Conservation (phyloP, 2,113 vertebrate species). For the Panthera tigris region DNA sequence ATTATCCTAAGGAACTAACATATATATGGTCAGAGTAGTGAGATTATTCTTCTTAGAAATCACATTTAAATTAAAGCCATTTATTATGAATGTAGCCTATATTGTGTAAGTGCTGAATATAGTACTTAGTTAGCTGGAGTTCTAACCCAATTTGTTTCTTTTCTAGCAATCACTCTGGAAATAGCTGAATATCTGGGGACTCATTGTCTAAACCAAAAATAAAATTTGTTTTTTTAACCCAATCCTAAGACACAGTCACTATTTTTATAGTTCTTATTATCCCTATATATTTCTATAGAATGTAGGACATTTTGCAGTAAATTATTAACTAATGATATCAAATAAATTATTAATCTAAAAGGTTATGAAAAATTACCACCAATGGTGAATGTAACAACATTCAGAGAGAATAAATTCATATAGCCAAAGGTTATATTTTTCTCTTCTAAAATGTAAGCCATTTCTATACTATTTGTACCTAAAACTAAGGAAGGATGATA, state of each 20-base stretch:
- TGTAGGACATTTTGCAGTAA: not conserved
- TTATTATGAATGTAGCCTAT: conserved; percentile 48
- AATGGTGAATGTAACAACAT: not conserved
- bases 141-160: conserved; percentile 59
- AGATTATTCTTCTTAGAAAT: conserved; percentile 61
- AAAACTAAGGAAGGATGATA: not conserved
- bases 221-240: conserved; percentile 18
- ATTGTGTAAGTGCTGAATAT: conserved; percentile 46
- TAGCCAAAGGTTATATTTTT: not conserved
- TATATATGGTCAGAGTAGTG: conserved; percentile 21
- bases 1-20: conserved; percentile 37
- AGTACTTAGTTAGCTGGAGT: conserved; percentile 54
- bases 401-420: not conserved
- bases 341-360: conserved; percentile 55
- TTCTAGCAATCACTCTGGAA: conserved; percentile 44
- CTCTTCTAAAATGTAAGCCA: not conserved
- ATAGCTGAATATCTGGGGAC: conserved; percentile 15
- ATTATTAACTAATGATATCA: conserved; percentile 37
- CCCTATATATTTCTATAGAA: not conserved
- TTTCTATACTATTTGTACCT: not conserved
- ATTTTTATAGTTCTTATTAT: conserved; percentile 44
- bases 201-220: conserved; percentile 50
- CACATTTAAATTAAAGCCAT: conserved; percentile 70
- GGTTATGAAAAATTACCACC: not conserved
- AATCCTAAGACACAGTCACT: not conserved